phyloP scores from a whole-genome alignment of 2,888 invertebrate genomes.

The Neoitamus cyanurus region DNA sequence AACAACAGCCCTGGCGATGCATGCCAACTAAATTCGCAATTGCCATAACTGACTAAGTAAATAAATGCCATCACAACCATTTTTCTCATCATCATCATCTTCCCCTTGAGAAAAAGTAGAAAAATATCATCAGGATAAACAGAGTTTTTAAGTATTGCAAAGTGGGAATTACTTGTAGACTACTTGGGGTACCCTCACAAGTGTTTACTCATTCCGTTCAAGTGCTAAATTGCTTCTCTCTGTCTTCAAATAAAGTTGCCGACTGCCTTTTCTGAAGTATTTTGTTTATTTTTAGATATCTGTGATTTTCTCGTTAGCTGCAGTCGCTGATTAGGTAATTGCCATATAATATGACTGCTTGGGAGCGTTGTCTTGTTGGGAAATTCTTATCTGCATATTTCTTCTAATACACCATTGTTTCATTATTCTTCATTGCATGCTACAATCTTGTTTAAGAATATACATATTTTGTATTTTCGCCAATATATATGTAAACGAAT shows the following conservation, averaged over 20 bases:
- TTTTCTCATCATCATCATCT: not conserved
- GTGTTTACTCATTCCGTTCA: constrained; percentile 22
- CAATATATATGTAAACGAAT: not conserved
- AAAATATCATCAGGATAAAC: not conserved
- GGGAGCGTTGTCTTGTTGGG: not conserved
- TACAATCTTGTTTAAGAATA: no score
- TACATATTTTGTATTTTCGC: not conserved
- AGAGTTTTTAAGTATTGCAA: constrained; percentile 7
- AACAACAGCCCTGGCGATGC: not conserved
- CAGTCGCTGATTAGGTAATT: not conserved
- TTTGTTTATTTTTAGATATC: not conserved
- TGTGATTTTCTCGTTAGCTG: not conserved
- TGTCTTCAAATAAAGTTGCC: constrained; percentile 10
- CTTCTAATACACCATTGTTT: no score
- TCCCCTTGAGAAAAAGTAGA: not conserved
- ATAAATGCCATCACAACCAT: not conserved
- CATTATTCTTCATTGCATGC: no score
- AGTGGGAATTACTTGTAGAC: constrained; percentile 4
- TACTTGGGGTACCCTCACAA: not conserved
- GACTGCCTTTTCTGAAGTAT: not conserved
- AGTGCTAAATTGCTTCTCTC: constrained; percentile 10
- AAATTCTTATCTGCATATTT: not conserved
- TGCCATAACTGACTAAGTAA: not conserved
- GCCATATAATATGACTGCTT: not conserved
- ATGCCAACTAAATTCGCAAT: not conserved